These are phyloP conservation scores for Monomorium pharaonis DNA, from an alignment of 1,140 invertebrate species.

Conservation along the genomic window DNA sequence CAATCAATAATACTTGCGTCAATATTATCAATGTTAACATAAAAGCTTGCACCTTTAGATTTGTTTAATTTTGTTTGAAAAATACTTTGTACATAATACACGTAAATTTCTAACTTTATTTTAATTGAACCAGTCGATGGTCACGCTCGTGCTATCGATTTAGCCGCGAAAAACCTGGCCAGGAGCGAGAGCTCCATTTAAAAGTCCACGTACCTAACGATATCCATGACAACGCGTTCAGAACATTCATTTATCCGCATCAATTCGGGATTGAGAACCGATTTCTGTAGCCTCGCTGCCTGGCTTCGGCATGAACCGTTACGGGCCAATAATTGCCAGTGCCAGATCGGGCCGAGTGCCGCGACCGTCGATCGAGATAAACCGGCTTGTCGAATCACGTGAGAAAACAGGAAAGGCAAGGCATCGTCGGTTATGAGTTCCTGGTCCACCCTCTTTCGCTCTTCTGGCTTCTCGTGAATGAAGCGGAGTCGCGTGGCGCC, in stretches of 20 bases:
- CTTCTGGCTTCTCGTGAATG: slow-evolving; percentile 77
- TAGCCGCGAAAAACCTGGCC: too few relatives aligned
- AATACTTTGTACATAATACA: neutral
- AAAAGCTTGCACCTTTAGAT: neutral
- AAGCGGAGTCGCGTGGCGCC: slow-evolving; percentile 79
- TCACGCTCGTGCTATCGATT: neutral
- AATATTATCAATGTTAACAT: neutral
- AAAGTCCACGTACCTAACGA: neutral
- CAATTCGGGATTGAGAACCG: slow-evolving; percentile 48
- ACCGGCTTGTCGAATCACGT: slow-evolving; percentile 72
- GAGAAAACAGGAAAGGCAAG: slow-evolving; percentile 70
- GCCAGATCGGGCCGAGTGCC: slow-evolving; percentile 48
- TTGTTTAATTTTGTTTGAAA: neutral
- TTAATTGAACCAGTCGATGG: neutral
- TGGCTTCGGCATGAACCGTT: slow-evolving; percentile 68
- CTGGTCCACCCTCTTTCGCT: slow-evolving; percentile 70
- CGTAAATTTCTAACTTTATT: neutral
- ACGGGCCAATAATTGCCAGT: slow-evolving; percentile 69
- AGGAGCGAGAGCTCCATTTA: neutral
- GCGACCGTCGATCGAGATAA: slow-evolving; percentile 61
- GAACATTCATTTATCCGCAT: slow-evolving; percentile 40
- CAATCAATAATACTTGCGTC: neutral
- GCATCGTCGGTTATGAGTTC: slow-evolving; percentile 65
- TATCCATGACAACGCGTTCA: slow-evolving; percentile 16
- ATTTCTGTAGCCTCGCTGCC: slow-evolving; percentile 37